Percentiles rank a stretch among this genome's conserved stretches.
These are phyloP conservation scores for Octonoba sinensis DNA, from an alignment of 2,888 invertebrate genomes.

Conservation along the genomic window DNA sequence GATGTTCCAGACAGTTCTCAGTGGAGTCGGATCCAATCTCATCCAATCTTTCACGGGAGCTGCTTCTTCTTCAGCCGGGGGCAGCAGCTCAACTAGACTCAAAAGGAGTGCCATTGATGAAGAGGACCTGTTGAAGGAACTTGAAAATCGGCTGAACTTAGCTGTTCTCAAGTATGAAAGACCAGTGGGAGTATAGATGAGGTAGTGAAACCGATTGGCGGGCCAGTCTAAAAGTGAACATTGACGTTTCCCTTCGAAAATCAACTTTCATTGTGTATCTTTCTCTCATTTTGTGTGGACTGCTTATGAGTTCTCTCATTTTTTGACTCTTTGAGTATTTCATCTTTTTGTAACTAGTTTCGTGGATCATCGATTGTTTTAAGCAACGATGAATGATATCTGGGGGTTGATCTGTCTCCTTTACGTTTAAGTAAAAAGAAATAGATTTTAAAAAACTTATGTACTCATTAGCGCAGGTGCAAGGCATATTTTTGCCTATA, in stretches of 20 bases:
- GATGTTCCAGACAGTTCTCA: constrained; percentile 54
- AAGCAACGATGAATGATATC: too few species aligned
- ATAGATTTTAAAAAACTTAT: too few species aligned
- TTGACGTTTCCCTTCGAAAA: neutral
- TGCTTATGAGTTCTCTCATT: too few species aligned
- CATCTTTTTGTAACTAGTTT: too few species aligned
- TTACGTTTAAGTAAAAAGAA: too few species aligned
- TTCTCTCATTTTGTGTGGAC: too few species aligned
- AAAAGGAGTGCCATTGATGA: constrained; percentile 8
- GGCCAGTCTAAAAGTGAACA: neutral
- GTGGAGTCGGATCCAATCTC: constrained; percentile 50
- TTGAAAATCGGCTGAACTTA: constrained; percentile 30
- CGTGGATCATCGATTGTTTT: too few species aligned
- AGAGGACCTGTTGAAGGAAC: constrained; percentile 17
- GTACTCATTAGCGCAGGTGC: too few species aligned
- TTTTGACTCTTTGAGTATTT: too few species aligned
- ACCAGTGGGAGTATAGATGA: neutral
- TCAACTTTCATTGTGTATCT: too few species aligned
- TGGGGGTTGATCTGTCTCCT: too few species aligned
- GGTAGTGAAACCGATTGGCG: neutral
- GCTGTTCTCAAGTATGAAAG: constrained; percentile 48
- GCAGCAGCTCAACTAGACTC: constrained; percentile 5
- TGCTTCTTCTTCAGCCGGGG: neutral
- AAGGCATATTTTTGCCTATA: too few species aligned
- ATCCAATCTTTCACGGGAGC: constrained; percentile 42